A percentile compares a stretch with the other conserved stretches of the same genome.
These are phyloP conservation scores for Bettongia penicillata DNA, from an alignment of 2,113 vertebrate genomes.

Conservation along the genomic window DNA sequence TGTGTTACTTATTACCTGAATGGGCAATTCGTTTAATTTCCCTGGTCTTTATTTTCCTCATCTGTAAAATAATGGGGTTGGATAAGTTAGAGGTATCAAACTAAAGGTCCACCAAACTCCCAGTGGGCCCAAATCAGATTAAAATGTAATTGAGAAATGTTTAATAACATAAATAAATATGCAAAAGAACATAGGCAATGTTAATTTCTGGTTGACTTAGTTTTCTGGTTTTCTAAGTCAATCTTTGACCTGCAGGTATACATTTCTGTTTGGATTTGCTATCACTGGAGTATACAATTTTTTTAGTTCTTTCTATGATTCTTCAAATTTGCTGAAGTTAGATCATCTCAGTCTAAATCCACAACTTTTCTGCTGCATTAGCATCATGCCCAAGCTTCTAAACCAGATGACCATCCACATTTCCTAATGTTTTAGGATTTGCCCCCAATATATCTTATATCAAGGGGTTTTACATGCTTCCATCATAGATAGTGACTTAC, in stretches of 20 bases:
- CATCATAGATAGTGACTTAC: slow-evolving; percentile 62
- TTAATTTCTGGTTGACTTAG: not conserved
- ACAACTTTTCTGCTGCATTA: not conserved
- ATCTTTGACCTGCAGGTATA: not conserved
- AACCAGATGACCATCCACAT: not conserved
- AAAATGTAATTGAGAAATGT: not conserved
- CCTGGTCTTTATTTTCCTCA: not conserved
- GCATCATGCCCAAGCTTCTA: not conserved
- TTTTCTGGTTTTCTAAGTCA: not conserved
- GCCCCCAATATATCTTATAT: not conserved
- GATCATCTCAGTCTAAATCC: not conserved
- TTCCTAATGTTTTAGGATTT: not conserved
- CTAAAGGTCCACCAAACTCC: not conserved
- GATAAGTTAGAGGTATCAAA: not conserved
- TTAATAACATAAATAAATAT: not conserved
- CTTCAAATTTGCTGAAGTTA: not conserved
- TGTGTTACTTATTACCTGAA: not conserved
- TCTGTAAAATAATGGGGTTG: not conserved
- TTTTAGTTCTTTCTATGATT: not conserved
- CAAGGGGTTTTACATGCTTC: slow-evolving; percentile 35
- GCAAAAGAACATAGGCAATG: not conserved
- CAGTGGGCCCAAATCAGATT: not conserved
- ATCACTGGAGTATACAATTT: not conserved
- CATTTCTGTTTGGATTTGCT: not conserved
- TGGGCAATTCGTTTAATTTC: not conserved